A percentile compares a stretch with the other conserved stretches of the same genome.
phyloP scores from a whole-genome alignment of 2,797 vertebrate species.

The Siniperca undulata region DNA sequence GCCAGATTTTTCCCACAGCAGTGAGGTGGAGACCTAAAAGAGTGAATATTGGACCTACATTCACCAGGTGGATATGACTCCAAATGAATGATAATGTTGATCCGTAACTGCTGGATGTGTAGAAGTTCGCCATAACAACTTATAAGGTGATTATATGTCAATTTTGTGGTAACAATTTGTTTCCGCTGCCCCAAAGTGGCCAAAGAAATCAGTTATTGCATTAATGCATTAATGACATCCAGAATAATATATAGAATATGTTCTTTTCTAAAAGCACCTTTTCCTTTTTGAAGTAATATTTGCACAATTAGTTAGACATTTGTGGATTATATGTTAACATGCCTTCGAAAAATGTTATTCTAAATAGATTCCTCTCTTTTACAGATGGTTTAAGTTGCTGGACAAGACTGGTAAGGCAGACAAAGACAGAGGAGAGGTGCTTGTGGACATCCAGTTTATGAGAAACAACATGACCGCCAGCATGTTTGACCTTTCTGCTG shows the following conservation, averaged over 20 bases:
- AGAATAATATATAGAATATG: neutral
- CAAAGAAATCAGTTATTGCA: neutral
- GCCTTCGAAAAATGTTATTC: neutral
- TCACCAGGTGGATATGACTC: too few species aligned
- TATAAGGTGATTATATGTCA: neutral
- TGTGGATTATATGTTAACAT: neutral
- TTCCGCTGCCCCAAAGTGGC: neutral
- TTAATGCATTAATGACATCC: neutral
- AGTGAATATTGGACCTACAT: too few species aligned
- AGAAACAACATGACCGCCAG: conserved; percentile 96
- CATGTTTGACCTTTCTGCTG: conserved; percentile 95
- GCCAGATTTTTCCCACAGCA: too few species aligned
- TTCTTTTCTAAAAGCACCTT: neutral
- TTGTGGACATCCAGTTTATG: conserved; percentile 94
- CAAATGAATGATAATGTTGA: too few species aligned
- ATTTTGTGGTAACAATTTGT: neutral
- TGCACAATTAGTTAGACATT: neutral
- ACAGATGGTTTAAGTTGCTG: conserved; percentile 93
- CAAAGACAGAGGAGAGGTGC: conserved; percentile 95
- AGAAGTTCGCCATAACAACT: neutral
- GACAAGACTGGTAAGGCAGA: conserved; percentile 93
- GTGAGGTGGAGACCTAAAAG: too few species aligned
- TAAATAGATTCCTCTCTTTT: conserved; percentile 8
- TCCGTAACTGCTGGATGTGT: neutral
- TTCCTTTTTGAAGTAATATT: neutral